Conservation (phyloP, 2,888 invertebrate genomes). For the Epiperipatus broadwayi region DNA sequence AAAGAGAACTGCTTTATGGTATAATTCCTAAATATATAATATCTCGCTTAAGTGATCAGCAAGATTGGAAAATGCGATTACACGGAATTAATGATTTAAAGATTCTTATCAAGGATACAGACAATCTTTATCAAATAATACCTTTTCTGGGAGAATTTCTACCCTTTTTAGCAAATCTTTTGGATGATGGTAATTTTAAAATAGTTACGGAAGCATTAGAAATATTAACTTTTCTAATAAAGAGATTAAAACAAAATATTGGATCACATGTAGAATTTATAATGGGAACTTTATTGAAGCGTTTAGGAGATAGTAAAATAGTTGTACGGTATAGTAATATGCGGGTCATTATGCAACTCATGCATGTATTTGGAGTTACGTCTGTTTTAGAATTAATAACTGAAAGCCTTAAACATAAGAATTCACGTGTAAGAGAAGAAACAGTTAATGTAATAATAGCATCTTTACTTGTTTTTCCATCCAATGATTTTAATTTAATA, state of each 20-base stretch:
- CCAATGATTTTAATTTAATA: slow-evolving; percentile 45
- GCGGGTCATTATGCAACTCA: slow-evolving; percentile 33
- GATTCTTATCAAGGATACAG: slow-evolving; percentile 29
- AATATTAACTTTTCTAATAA: slow-evolving; percentile 30
- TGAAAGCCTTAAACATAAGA: slow-evolving; percentile 31
- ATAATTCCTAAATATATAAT: no score
- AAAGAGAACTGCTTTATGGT: no score
- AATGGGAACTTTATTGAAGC: slow-evolving; percentile 29
- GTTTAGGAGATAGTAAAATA: slow-evolving; percentile 34
- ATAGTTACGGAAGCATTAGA: slow-evolving; percentile 33
- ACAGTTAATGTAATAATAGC: slow-evolving; percentile 54
- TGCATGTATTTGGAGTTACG: slow-evolving; percentile 35
- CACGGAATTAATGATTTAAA: no score
- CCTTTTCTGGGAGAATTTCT: slow-evolving; percentile 43
- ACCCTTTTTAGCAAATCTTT: slow-evolving; percentile 37
- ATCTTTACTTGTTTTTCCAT: slow-evolving; percentile 54
- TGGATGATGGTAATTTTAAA: slow-evolving; percentile 42
- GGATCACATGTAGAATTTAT: slow-evolving; percentile 33
- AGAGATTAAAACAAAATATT: slow-evolving; percentile 27
- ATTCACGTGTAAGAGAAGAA: slow-evolving; percentile 46
- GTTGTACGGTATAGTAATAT: slow-evolving; percentile 34
- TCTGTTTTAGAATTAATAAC: slow-evolving; percentile 36
- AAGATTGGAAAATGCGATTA: no score
- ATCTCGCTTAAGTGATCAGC: no score
- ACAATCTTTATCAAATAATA: slow-evolving; percentile 36